These are phyloP conservation scores for Amphimallon solstitiale DNA, from an alignment of 2,888 invertebrate genomes.

Conservation along the genomic window DNA sequence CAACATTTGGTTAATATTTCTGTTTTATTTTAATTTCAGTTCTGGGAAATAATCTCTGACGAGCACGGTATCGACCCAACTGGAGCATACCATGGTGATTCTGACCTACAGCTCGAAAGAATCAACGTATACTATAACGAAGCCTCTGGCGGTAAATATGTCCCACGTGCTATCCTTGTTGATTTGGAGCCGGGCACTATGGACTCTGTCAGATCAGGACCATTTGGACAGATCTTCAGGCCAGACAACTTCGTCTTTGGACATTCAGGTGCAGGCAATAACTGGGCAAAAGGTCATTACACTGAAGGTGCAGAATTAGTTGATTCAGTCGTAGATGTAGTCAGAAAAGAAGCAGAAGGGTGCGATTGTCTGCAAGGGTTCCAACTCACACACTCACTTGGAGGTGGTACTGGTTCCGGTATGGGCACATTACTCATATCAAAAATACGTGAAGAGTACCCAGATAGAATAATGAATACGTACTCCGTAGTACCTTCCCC, in stretches of 20 bases:
- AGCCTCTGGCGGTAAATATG: conserved; percentile 93
- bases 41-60: conserved; percentile 97
- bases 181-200: conserved; percentile 97
- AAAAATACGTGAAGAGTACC: conserved; percentile 97
- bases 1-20: background rate
- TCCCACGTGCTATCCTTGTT: conserved; percentile 91
- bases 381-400: conserved; percentile 94
- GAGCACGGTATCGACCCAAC: conserved; percentile 95
- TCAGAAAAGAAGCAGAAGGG: conserved; percentile 87
- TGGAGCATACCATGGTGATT: conserved; percentile 90
- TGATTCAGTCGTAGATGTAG: conserved; percentile 86
- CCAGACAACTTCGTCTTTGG: conserved; percentile 97
- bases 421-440: too few relatives aligned
- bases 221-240: conserved; percentile 92
- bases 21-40: conserved; percentile 67
- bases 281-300: conserved; percentile 94
- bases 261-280: conserved; percentile 84
- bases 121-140: conserved; percentile 97
- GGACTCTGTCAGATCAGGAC: conserved; percentile 95
- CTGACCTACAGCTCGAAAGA: conserved; percentile 91
- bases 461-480: conserved; percentile 98
- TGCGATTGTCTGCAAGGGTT: conserved; percentile 94
- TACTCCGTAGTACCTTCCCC: conserved; percentile 92
- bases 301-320: conserved; percentile 91
- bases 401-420: conserved; percentile 97